Evolutionary conservation across 2,797 vertebrate species (phyloP), one percentile per base, ranked within the genome.

Genomic region (Sciurus carolinensis): DNA sequence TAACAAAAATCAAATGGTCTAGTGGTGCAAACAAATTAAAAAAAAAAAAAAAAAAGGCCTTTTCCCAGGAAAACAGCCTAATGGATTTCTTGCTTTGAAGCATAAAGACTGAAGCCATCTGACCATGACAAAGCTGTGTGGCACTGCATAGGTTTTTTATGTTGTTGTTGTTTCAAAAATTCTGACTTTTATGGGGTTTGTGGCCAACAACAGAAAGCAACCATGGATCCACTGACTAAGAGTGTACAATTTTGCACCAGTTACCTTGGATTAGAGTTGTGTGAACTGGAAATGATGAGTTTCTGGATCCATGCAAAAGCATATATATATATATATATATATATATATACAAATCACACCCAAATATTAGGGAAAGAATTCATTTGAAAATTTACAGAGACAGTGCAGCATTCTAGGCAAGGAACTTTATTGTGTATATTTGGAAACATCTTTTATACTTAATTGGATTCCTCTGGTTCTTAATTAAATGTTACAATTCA

Each of bases 401-500:
- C 3, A 73, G 54, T 10, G 0, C 17, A 76, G 4, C 52, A 54
- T 93, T 96, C 69, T 87, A 93, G 26, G 36, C n/a, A 95, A 90
- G 30, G 26, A 15, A 92, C 42, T 72, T 87, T 87, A 86, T 50
- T 92, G 22, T n/a, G 14, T 85, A 50, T 90, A 87, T 82, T 93
- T 95, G 28, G 77, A 95, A 95, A 91, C 47, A 94, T 90, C 33
- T 72, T 96, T 96, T 83, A 83, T 66, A 83, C 15, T 62, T 91
- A 88, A 88, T 66, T 96, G 72, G 44, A 92, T 93, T 92, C 94
- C 89, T 97, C 39, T 93, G 76, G 36, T 93, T 91, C 93, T 97
- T 96, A 97, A 90, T 96, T 96, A 97, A 97, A 92, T 77, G 69
- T 95, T 97, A 66, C 18, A 47, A 64, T 90, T 92, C 67, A 95